phyloP scores from a whole-genome alignment of 2,113 vertebrate genomes.

The Raja brachyura region DNA sequence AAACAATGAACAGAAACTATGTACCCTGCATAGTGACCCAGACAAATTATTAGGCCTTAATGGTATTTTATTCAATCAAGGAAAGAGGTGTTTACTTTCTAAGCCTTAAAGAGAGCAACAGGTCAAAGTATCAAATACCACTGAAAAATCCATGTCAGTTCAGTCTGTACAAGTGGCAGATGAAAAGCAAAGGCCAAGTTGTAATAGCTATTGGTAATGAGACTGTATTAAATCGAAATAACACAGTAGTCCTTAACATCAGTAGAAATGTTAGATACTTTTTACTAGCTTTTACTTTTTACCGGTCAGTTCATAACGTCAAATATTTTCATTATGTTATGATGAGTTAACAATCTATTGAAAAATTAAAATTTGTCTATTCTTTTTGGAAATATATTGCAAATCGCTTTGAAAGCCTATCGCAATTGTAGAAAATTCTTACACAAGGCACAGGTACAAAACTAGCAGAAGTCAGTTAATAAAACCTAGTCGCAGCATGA shows the following conservation, averaged over 20 bases:
- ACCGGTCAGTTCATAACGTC: not conserved
- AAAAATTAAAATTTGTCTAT: not conserved
- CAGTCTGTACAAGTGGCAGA: slow-evolving; percentile 30
- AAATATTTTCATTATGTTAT: not conserved
- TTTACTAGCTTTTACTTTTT: not conserved
- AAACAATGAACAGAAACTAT: slow-evolving; percentile 39
- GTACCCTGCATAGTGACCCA: slow-evolving; percentile 41
- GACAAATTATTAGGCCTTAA: slow-evolving; percentile 42
- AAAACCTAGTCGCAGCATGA: not conserved
- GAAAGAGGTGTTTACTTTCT: slow-evolving; percentile 41
- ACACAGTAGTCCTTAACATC: not conserved
- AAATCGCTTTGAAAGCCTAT: not conserved
- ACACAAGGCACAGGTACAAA: not conserved
- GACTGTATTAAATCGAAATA: slow-evolving; percentile 15
- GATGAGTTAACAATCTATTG: not conserved
- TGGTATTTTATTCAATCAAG: slow-evolving; percentile 41
- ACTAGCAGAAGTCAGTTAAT: not conserved
- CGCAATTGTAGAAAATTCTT: not conserved
- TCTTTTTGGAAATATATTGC: not conserved
- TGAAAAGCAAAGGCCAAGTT: slow-evolving; percentile 37
- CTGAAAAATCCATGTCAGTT: slow-evolving; percentile 18
- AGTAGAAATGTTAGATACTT: not conserved
- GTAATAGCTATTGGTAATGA: slow-evolving; percentile 27
- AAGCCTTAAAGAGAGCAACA: slow-evolving; percentile 42
- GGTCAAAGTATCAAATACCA: slow-evolving; percentile 43